A percentile compares a stretch with the other conserved stretches of the same genome.
These are phyloP conservation scores for Lucinisca nassula DNA, from an alignment of 2,888 invertebrate species.

Conservation along the genomic window DNA sequence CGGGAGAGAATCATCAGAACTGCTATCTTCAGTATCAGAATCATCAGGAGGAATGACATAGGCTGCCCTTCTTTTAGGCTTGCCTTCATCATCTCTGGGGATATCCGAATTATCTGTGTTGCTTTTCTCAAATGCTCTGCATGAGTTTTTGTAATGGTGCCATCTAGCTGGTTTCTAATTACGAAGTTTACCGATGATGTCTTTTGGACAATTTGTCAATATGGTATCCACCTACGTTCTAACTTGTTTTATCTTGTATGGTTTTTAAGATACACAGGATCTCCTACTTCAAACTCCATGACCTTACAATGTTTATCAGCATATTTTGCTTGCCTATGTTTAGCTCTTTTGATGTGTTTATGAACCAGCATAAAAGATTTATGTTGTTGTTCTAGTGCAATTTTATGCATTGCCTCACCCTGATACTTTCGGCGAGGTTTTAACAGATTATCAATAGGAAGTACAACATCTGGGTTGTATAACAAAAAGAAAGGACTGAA, in stretches of 20 bases:
- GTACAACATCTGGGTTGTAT: constrained; percentile 41
- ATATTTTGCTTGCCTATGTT: constrained; percentile 34
- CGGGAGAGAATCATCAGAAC: neutral
- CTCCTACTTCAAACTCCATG: neutral
- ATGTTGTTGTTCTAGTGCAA: constrained; percentile 14
- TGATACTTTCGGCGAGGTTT: constrained; percentile 29
- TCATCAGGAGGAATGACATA: neutral
- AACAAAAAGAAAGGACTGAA: constrained; percentile 30
- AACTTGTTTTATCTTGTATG: neutral
- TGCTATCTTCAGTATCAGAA: constrained; percentile 3
- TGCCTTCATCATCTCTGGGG: neutral
- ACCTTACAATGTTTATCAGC: constrained; percentile 18
- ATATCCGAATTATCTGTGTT: neutral
- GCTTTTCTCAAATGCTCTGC: neutral
- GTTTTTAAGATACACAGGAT: neutral
- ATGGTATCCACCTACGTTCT: neutral
- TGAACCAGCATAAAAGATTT: constrained; percentile 33
- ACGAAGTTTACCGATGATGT: neutral
- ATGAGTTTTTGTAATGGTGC: neutral
- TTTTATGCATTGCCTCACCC: constrained; percentile 15
- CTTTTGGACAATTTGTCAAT: neutral
- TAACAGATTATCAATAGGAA: constrained; percentile 44
- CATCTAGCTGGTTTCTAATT: neutral
- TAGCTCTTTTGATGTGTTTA: constrained; percentile 27
- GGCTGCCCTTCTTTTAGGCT: neutral